Evolutionary conservation across 2,888 invertebrate species (phyloP), one percentile per base, ranked within the genome.

Genomic region (Polyommatus icarus): DNA sequence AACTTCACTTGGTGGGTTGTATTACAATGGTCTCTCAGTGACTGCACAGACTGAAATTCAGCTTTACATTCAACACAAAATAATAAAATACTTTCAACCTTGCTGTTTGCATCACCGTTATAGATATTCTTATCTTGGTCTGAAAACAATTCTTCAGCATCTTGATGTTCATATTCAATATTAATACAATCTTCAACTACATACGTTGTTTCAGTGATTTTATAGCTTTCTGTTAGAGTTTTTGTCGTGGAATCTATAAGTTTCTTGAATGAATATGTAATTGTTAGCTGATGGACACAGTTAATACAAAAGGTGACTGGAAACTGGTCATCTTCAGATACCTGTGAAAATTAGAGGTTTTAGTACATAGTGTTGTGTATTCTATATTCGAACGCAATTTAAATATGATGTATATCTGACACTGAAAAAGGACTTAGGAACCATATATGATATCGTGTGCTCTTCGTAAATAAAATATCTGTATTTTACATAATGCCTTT

Each of bases 41-140:
- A 81, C 80, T 87, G 87, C 0, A 85, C 82, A 0, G 90, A 89
- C 78, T 84, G 79, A 79, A 92, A 93, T 77, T 90, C 87, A 1
- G 84, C 83, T 84, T 93, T 93, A 80, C 94, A 94, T 84, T 92
- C 91, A 1, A 91, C 92, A 84, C 94, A 94, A 79, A 87, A 93
- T 18, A 92, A 77, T 76, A 85, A 79, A 71, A 81, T 85, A 12
- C 83, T 78, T 78, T 87, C 85, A 46, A 59, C 6, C 18, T 73
- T 77, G 36, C 36, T 61, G 10, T 73, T 72, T 73, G 24, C 73
- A n/a, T 77, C 73, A 36, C 12, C n/a, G 32, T 29, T 54, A 40
- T 20, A 84, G 20, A 79, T 82, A 54, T 82, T 84, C 75, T 83
- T 83, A 79, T 82, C 82, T 75, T 80, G 82, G 72, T 81, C 82